Evolutionary conservation across 2,797 vertebrate species (phyloP), one percentile per base, ranked within the genome.

Genomic region (Clarias laeviceps): DNA sequence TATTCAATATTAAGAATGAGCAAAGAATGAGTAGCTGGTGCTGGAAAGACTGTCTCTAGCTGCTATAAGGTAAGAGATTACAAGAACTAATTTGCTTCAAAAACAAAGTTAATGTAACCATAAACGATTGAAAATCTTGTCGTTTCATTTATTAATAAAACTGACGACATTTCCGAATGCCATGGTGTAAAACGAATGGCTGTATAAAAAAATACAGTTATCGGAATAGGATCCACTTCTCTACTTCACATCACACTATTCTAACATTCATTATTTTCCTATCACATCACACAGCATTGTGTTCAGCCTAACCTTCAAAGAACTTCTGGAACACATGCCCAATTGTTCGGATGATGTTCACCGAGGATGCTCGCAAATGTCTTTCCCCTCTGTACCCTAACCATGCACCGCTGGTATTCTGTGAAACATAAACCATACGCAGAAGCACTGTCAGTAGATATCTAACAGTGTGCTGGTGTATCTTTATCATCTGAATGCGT

Each of bases 401-500:
- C 27, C 77, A 14, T 61, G 14, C 54, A 32, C 7, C n/a, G 4
- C 22, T 61, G 20, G 11, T 76, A 54, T 29, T n/a, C 50, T 20
- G 5, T 62, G 8, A 66, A 32, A 56, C n/a, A 66, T 34, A 12
- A 45, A 72, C 50, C 68, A 20, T 29, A 65, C 56, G 57, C 57
- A 22, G 69, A 74, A 57, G 59, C n/a, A 56, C 40, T 62, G 68
- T 56, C 68, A 64, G 34, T 22, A 62, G 62, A 61, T 70, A 57
- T 57, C 12, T 17, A 72, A 82, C 73, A 84, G 68, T 56, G 85
- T 79, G 79, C 79, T 86, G 74, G 80, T n/a, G 59, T 84, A 83
- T 86, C 74, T 40, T 65, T 56, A 70, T 37, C 82, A 81, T 85
- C 80, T 70, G 78, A 84, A 82, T 69, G 85, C 78, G 84, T 88